A percentile compares a stretch with the other conserved stretches of the same genome.
Evolutionary conservation across 2,888 invertebrate species (phyloP).

Genomic region (Luperina nickerlii): DNA sequence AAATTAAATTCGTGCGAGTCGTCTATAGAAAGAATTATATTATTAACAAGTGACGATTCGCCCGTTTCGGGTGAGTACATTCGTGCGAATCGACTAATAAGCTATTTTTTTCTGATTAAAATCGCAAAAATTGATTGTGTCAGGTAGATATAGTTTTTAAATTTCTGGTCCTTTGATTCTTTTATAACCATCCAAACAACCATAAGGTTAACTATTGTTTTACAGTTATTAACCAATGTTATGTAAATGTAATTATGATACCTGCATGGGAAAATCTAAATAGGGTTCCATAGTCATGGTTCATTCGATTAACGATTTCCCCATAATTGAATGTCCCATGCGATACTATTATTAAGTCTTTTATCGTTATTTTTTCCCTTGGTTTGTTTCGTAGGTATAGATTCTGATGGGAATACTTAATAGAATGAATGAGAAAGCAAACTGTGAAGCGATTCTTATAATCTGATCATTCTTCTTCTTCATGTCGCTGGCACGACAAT

Average conservation of each 20-base stretch:
- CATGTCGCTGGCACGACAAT: background rate
- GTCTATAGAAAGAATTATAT: too few species aligned
- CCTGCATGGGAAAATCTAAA: slow-evolving; percentile 83
- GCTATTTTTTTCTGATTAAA: too few species aligned
- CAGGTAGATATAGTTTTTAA: background rate
- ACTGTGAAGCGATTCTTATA: background rate
- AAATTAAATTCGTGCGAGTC: too few species aligned
- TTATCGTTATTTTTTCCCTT: slow-evolving; percentile 41
- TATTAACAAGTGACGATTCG: too few species aligned
- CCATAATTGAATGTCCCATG: slow-evolving; percentile 86
- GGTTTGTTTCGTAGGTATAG: background rate
- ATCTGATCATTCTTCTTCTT: background rate
- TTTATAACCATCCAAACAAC: background rate
- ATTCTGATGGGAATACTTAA: background rate
- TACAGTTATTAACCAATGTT: slow-evolving; percentile 23
- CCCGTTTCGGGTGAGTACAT: too few species aligned
- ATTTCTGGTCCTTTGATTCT: background rate
- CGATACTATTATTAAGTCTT: slow-evolving; percentile 82
- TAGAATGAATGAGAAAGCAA: background rate
- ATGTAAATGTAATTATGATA: slow-evolving; percentile 61
- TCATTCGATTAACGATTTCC: slow-evolving; percentile 88
- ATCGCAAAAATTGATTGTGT: background rate
- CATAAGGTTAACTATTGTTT: background rate
- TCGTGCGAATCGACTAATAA: too few species aligned
- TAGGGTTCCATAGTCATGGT: slow-evolving; percentile 76